Conservation (phyloP, 2,888 invertebrate genomes). For the Acleris holmiana region DNA sequence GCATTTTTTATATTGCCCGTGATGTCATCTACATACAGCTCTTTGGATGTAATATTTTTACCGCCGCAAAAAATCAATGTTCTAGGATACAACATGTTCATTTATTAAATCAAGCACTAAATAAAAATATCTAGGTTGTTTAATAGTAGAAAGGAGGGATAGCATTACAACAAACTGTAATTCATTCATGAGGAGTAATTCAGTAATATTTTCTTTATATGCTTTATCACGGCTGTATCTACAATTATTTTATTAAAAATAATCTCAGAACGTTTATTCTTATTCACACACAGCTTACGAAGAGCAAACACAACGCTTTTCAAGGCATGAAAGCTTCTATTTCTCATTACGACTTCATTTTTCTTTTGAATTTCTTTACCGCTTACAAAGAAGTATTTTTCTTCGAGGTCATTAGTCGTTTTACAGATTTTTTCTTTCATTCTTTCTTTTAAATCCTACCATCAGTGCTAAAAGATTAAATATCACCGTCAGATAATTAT, state of each 20-base stretch:
- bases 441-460: constrained; percentile 14
- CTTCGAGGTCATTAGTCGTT: constrained; percentile 31
- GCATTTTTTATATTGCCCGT: too few species aligned
- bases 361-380: constrained; percentile 29
- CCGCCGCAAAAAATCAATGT: too few species aligned
- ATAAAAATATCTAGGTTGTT: too few species aligned
- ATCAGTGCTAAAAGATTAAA: constrained; percentile 9
- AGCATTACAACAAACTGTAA: too few species aligned
- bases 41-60: too few species aligned
- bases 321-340: constrained; percentile 23
- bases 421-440: constrained; percentile 23
- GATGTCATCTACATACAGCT: too few species aligned
- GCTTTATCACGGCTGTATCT: neutral
- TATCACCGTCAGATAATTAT: constrained; percentile 12
- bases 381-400: constrained; percentile 29
- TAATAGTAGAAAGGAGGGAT: too few species aligned
- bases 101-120: too few species aligned
- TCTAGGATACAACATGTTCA: too few species aligned
- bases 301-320: constrained; percentile 23
- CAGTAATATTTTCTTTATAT: too few species aligned
- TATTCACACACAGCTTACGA: neutral
- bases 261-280: constrained; percentile 3
- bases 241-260: neutral
- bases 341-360: constrained; percentile 33
- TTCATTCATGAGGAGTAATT: too few species aligned